These are phyloP conservation scores for Acanthoscelides obtectus DNA, from an alignment of 2,888 invertebrate species.

Conservation along the genomic window DNA sequence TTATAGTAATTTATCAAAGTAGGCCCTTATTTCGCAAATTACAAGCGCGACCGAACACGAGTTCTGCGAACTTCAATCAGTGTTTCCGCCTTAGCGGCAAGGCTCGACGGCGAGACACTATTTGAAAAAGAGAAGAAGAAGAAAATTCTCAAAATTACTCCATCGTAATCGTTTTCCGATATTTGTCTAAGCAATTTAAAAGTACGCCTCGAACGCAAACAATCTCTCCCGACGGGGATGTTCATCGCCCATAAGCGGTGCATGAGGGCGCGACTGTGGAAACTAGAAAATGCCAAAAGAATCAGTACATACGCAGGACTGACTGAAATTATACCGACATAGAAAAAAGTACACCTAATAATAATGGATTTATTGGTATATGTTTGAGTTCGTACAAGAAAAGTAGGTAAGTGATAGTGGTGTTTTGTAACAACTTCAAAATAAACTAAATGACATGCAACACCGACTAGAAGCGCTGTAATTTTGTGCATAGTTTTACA, in stretches of 20 bases:
- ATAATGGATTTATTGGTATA: too few relatives aligned
- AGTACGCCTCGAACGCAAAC: conserved; percentile 5
- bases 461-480: too few relatives aligned
- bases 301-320: too few relatives aligned
- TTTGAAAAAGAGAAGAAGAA: conserved; percentile 3
- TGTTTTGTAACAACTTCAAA: too few relatives aligned
- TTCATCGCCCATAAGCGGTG: background rate
- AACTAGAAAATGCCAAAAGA: too few relatives aligned
- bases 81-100: background rate
- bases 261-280: background rate
- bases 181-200: conserved; percentile 6
- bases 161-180: conserved; percentile 8
- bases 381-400: too few relatives aligned
- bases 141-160: conserved; percentile 6
- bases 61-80: background rate
- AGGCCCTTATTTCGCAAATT: background rate
- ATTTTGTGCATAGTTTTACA: too few relatives aligned
- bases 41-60: background rate
- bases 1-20: background rate
- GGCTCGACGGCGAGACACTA: background rate
- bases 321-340: too few relatives aligned
- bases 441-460: too few relatives aligned
- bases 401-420: too few relatives aligned
- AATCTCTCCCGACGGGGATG: background rate
- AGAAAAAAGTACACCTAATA: too few relatives aligned